Conservation (phyloP, 1,140 invertebrate genomes). For the Drosophila neocordata region DNA sequence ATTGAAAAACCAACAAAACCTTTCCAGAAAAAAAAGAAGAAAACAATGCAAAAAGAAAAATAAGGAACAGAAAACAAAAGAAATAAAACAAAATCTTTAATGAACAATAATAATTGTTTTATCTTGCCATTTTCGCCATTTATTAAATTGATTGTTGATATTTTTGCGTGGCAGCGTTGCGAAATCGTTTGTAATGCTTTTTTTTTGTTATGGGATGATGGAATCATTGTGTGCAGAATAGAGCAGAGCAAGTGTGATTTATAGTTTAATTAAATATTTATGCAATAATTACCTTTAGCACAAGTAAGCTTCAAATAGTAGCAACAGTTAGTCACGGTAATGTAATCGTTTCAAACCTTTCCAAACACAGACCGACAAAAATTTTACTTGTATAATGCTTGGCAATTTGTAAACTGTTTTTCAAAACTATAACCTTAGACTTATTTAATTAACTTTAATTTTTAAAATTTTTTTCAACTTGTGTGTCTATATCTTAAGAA, state of each 20-base stretch:
- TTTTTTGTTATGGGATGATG: conserved; percentile 62
- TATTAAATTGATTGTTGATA: conserved; percentile 18
- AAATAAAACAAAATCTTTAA: conserved; percentile 71
- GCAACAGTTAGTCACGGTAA: conserved; percentile 38
- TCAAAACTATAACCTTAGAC: not conserved
- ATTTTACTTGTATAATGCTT: not conserved
- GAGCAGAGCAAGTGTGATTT: conserved; percentile 51
- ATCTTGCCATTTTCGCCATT: conserved; percentile 45
- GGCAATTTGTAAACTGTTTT: no score
- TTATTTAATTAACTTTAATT: conserved; percentile 8
- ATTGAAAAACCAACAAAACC: conserved; percentile 57
- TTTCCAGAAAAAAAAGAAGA: conserved; percentile 66
- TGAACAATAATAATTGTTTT: conserved; percentile 64
- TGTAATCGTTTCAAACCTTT: conserved; percentile 25
- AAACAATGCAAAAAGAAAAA: conserved; percentile 24
- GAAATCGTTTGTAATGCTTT: conserved; percentile 44
- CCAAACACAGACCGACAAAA: not conserved
- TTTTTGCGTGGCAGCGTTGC: conserved; percentile 58
- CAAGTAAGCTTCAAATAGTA: conserved; percentile 12
- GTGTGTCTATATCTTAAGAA: not conserved
- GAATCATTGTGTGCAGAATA: conserved; percentile 66
- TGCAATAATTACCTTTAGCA: conserved; percentile 27
- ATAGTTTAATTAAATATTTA: conserved; percentile 24
- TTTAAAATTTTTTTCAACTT: not conserved
- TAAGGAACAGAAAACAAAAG: conserved; percentile 46